A percentile compares a stretch with the other conserved stretches of the same genome.
Evolutionary conservation across 2,113 vertebrate species (phyloP).

Genomic region (Strigops habroptila): DNA sequence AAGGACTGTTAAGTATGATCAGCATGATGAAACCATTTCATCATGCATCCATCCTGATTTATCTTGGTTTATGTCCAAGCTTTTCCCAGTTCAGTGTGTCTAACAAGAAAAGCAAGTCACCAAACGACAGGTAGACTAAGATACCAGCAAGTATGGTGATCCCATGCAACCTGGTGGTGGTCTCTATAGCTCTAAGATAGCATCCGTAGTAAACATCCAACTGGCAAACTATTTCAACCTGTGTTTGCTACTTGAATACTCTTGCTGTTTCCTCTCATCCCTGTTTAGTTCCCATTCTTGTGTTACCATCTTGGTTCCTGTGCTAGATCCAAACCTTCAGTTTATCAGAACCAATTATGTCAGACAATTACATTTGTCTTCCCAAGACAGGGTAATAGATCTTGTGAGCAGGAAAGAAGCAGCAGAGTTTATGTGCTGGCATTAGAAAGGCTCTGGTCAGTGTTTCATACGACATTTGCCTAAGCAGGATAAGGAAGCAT

Average conservation of each 20-base stretch:
- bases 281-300: background rate
- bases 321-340: background rate
- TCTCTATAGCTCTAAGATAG: background rate
- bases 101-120: background rate
- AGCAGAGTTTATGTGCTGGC: background rate
- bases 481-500: background rate
- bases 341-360: background rate
- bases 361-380: background rate
- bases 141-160: background rate
- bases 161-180: background rate
- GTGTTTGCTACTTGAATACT: background rate
- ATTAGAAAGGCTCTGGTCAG: background rate
- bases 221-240: background rate
- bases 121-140: background rate
- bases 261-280: background rate
- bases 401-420: background rate
- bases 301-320: background rate
- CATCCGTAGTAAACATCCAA: fast-evolving
- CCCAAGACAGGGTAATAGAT: background rate
- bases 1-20: background rate
- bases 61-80: background rate
- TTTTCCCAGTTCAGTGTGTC: background rate
- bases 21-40: background rate
- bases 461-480: background rate
- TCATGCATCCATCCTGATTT: background rate